phyloP scores from a whole-genome alignment of 2,113 vertebrate species.

The Coracopsis vasa region DNA sequence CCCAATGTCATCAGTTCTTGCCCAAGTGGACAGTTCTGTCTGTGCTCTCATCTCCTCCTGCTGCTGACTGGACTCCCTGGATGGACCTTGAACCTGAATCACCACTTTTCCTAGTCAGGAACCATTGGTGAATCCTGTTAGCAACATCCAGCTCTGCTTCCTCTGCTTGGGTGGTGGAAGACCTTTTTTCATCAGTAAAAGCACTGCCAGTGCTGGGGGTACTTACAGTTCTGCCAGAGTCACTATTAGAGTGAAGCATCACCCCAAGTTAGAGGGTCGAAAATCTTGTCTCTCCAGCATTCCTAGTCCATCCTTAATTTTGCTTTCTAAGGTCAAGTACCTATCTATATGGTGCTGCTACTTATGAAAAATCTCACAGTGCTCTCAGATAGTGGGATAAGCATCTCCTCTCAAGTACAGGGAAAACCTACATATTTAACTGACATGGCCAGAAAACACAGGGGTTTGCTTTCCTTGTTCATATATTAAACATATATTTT shows the following conservation, averaged over 20 bases:
- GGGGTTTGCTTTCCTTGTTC: background rate
- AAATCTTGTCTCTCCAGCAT: background rate
- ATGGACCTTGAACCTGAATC: background rate
- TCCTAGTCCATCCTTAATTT: background rate
- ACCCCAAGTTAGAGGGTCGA: background rate
- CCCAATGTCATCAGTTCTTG: background rate
- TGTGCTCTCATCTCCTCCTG: background rate
- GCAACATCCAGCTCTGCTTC: background rate
- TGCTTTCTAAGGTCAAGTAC: background rate
- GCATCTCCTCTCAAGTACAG: background rate
- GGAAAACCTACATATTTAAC: background rate
- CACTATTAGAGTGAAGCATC: background rate
- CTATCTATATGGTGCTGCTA: background rate
- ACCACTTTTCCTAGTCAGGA: background rate
- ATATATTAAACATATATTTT: background rate
- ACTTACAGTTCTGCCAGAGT: background rate
- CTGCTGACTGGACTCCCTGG: background rate
- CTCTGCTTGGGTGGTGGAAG: background rate
- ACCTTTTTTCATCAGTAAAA: background rate
- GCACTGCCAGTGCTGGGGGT: background rate
- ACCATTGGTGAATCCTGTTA: background rate
- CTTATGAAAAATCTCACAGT: background rate
- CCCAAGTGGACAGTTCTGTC: background rate
- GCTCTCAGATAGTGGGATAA: background rate
- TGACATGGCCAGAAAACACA: background rate